Evolutionary conservation across 2,888 invertebrate genomes (phyloP).

Genomic region (Callosobruchus maculatus): DNA sequence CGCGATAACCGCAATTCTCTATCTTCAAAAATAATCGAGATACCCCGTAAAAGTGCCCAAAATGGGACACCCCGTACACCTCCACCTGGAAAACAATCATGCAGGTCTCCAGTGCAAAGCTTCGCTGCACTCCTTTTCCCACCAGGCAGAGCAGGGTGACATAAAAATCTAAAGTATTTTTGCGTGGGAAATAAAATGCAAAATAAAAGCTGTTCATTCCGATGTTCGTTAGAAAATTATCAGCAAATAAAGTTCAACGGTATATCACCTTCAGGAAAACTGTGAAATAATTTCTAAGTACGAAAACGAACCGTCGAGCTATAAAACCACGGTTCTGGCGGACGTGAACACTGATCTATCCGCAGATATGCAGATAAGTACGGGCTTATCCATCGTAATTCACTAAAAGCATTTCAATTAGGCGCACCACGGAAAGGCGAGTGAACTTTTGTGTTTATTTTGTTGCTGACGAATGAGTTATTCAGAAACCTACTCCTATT

Average conservation of each 20-base stretch:
- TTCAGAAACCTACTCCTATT: not conserved
- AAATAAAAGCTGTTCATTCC: not conserved
- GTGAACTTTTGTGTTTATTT: not conserved
- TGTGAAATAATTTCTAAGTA: not conserved
- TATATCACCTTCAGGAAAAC: not conserved
- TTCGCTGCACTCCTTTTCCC: no score
- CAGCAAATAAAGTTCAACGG: not conserved
- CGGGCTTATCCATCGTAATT: not conserved
- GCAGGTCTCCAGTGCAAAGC: not conserved
- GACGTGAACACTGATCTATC: not conserved
- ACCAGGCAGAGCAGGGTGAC: no score
- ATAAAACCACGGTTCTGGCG: not conserved
- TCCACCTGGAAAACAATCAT: no score
- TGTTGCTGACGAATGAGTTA: not conserved
- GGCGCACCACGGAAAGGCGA: not conserved
- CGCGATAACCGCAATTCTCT: no score
- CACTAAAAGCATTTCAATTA: not conserved
- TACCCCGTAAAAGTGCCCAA: no score
- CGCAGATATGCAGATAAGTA: not conserved
- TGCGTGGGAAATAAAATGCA: not conserved
- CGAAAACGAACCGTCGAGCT: not conserved
- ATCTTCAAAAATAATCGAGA: no score
- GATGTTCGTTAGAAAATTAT: not conserved
- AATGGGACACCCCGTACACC: no score
- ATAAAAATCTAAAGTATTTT: no score